Percentiles rank a stretch among this genome's conserved stretches.
Evolutionary conservation across 2,113 vertebrate species (phyloP).

Genomic region (Plecturocebus donacophilus): DNA sequence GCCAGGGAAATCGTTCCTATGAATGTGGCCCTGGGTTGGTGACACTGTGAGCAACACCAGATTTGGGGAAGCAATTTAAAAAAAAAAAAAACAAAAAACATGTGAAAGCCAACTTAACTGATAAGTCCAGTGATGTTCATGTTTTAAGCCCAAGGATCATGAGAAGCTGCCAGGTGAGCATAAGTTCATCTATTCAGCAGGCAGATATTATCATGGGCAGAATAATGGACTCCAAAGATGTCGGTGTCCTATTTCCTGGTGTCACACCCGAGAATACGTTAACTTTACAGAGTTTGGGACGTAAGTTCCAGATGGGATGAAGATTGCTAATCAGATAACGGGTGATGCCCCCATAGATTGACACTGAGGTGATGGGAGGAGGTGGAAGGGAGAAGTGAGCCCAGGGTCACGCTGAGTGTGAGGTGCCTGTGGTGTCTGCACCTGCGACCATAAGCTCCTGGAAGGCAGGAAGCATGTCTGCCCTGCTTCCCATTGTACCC

Average conservation of each 20-base stretch:
- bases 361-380: not conserved
- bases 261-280: not conserved
- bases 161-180: not conserved
- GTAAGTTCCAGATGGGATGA: not conserved
- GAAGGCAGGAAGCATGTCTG: not conserved
- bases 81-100: not conserved
- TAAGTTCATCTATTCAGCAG: not conserved
- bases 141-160: not conserved
- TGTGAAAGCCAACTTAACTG: not conserved
- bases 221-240: not conserved
- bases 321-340: not conserved
- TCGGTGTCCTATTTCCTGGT: not conserved
- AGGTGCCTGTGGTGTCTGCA: fast-evolving
- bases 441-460: fast-evolving
- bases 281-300: not conserved
- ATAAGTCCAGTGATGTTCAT: not conserved
- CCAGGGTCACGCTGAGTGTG: not conserved
- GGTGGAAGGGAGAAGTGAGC: not conserved
- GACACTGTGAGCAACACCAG: not conserved
- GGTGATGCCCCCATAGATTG: not conserved
- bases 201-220: not conserved
- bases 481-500: not conserved
- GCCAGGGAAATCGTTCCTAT: fast-evolving
- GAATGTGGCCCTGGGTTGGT: fast-evolving
- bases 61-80: not conserved